phyloP scores from a whole-genome alignment of 2,888 invertebrate genomes.

The Gonocerus acuteangulatus region DNA sequence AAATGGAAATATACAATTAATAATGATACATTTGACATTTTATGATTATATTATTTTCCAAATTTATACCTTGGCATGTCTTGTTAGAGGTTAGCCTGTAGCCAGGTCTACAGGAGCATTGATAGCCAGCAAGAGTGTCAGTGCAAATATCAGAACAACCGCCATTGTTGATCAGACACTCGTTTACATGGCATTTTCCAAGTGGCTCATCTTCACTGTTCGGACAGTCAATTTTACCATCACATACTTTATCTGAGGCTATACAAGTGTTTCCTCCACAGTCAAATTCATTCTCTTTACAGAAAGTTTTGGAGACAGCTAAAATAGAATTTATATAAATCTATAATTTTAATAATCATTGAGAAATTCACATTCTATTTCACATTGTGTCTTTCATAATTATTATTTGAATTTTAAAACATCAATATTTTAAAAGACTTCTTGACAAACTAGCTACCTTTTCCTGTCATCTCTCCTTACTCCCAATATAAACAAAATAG shows the following conservation, averaged over 20 bases:
- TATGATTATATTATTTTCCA: no score
- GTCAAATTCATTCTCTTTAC: neutral
- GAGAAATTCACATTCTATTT: no score
- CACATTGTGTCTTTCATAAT: no score
- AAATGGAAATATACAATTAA: no score
- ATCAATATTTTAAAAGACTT: no score
- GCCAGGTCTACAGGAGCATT: slow-evolving; percentile 49
- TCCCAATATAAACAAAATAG: no score
- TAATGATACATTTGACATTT: no score
- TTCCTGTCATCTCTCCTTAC: no score
- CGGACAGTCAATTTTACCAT: slow-evolving; percentile 78
- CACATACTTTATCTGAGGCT: slow-evolving; percentile 68
- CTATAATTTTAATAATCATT: no score
- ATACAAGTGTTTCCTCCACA: slow-evolving; percentile 66
- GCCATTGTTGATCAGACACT: slow-evolving; percentile 71
- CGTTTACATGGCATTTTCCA: slow-evolving; percentile 68
- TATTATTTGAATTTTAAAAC: no score
- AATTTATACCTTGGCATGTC: slow-evolving; percentile 81
- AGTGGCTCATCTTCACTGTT: slow-evolving; percentile 81
- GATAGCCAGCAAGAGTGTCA: slow-evolving; percentile 64
- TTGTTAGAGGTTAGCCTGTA: slow-evolving; percentile 66
- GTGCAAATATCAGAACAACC: slow-evolving; percentile 79
- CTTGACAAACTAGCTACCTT: no score
- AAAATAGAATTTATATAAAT: no score
- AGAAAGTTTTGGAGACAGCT: neutral